Evolutionary conservation across 2,888 invertebrate species (phyloP).

Genomic region (Tipula lateralis): DNA sequence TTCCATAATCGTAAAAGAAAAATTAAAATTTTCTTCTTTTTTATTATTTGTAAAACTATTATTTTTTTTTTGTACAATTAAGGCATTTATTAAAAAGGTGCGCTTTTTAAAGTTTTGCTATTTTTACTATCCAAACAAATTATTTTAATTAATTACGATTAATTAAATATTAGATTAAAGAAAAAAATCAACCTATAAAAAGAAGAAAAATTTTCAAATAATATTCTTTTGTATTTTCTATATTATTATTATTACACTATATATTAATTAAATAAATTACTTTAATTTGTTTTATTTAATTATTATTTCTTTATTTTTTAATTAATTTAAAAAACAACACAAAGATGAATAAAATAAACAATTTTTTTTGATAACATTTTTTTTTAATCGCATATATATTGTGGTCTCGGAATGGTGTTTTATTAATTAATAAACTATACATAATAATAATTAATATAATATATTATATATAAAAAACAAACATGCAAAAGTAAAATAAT

Average conservation of each 20-base stretch:
- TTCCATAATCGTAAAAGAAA: slow-evolving; percentile 24
- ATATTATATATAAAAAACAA: background rate
- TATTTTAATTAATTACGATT: background rate
- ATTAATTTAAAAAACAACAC: background rate
- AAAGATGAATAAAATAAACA: background rate
- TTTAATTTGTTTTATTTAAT: slow-evolving; percentile 19
- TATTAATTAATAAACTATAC: background rate
- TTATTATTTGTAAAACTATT: background rate
- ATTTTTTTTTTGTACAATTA: background rate
- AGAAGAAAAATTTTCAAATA: background rate
- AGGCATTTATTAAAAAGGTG: background rate
- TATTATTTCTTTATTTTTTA: background rate
- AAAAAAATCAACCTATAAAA: background rate
- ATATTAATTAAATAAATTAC: slow-evolving; percentile 19
- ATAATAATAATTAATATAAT: background rate
- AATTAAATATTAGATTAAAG: background rate
- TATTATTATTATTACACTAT: background rate
- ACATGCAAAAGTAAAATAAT: background rate
- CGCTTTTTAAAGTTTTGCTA: background rate
- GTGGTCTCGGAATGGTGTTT: background rate
- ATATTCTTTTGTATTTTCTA: background rate
- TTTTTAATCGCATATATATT: background rate
- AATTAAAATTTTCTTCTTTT: background rate
- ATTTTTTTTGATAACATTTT: slow-evolving; percentile 16
- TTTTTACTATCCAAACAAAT: background rate